A percentile compares a stretch with the other conserved stretches of the same genome.
Evolutionary conservation across 2,113 vertebrate species (phyloP).

Genomic region (Periophthalmodon schlosseri): DNA sequence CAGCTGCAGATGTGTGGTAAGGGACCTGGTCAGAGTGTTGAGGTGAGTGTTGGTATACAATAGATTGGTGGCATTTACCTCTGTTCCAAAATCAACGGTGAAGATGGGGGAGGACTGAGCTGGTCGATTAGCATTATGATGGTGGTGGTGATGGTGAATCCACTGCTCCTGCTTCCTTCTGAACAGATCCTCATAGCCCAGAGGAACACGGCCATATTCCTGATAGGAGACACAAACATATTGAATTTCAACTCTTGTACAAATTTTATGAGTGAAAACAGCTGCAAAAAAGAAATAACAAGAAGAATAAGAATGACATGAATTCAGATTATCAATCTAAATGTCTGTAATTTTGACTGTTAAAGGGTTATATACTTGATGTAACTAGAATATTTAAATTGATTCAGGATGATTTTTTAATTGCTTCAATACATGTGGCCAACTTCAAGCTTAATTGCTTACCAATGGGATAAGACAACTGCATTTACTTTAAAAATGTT

Average conservation of each 20-base stretch:
- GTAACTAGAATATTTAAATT: too few species aligned
- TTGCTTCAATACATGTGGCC: too few species aligned
- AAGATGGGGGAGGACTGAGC: constrained; percentile 92
- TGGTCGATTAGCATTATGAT: constrained; percentile 78
- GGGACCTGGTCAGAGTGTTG: too few species aligned
- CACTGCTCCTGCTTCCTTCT: constrained; percentile 92
- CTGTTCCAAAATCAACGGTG: constrained; percentile 87
- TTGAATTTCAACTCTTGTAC: neutral
- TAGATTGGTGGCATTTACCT: constrained; percentile 72
- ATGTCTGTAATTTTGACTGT: too few species aligned
- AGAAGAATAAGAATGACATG: too few species aligned
- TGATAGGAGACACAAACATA: constrained; percentile 38
- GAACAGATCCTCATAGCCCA: constrained; percentile 89
- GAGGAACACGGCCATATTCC: constrained; percentile 89
- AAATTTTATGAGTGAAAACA: neutral
- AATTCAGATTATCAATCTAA: too few species aligned
- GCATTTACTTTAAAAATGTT: too few species aligned
- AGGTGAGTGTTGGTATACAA: too few species aligned
- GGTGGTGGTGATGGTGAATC: constrained; percentile 87
- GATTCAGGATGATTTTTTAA: too few species aligned
- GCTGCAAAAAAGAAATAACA: neutral
- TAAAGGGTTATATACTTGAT: too few species aligned
- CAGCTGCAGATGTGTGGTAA: neutral
- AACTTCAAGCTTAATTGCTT: too few species aligned
- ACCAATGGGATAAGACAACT: too few species aligned